A percentile compares a stretch with the other conserved stretches of the same genome.
Conservation (phyloP, 2,797 vertebrate species). For the Thunnus albacares region DNA sequence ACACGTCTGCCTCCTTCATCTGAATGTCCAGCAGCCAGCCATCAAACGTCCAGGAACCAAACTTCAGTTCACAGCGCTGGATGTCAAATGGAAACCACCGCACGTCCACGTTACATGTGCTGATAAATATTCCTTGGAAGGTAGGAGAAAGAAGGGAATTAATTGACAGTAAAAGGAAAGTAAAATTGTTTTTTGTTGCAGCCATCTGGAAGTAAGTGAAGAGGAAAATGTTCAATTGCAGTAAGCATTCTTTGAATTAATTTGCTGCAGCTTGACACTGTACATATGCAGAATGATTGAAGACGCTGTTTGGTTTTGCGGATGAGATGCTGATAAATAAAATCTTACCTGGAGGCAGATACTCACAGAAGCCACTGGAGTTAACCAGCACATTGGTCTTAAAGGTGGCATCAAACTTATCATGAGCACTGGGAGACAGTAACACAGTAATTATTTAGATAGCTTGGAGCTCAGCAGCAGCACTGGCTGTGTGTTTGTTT, state of each 20-base stretch:
- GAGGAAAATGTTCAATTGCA: conserved; percentile 31
- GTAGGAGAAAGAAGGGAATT: not conserved
- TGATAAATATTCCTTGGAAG: conserved; percentile 86
- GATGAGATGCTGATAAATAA: not conserved
- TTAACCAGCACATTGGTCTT: conserved; percentile 89
- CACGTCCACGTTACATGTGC: conserved; percentile 88
- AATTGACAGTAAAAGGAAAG: conserved; percentile 6
- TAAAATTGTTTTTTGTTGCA: conserved; percentile 41
- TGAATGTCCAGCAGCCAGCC: conserved; percentile 89
- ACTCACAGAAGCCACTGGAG: conserved; percentile 89
- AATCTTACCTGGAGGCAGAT: conserved; percentile 87
- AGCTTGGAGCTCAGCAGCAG: not conserved
- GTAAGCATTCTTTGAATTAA: conserved; percentile 2
- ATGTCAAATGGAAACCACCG: conserved; percentile 90
- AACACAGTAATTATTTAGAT: conserved; percentile 25
- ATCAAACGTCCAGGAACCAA: conserved; percentile 89
- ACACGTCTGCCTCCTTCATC: conserved; percentile 88
- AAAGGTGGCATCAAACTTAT: conserved; percentile 89
- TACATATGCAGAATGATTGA: conserved; percentile 16
- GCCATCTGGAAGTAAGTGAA: conserved; percentile 46
- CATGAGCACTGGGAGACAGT: conserved; percentile 82
- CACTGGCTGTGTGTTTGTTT: not conserved
- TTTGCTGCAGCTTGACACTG: conserved; percentile 28
- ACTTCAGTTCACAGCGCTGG: conserved; percentile 89
- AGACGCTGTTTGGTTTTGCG: not conserved